Conservation (phyloP, 2,113 vertebrate genomes). For the Micromys minutus region DNA sequence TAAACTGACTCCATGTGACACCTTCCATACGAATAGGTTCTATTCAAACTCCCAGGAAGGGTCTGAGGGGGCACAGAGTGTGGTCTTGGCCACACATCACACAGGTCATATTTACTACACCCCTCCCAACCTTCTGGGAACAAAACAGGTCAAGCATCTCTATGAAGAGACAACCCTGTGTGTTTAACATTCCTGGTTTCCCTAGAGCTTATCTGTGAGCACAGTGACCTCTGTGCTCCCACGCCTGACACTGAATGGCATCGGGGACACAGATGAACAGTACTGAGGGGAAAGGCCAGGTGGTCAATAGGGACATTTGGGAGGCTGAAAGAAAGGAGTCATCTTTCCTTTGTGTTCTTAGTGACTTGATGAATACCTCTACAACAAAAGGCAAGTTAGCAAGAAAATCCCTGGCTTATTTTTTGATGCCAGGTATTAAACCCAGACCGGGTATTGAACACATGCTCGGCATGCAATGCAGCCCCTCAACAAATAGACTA, state of each 20-base stretch:
- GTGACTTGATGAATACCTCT: too few relatives aligned
- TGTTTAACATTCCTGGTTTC: not conserved
- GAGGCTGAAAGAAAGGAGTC: not conserved
- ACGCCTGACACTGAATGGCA: not conserved
- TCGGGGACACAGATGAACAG: not conserved
- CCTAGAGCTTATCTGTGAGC: not conserved
- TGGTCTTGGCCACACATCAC: not conserved
- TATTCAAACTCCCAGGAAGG: not conserved
- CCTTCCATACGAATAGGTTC: not conserved
- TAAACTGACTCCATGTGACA: not conserved
- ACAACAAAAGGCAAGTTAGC: not conserved
- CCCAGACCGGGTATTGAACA: not conserved
- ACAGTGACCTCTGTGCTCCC: not conserved
- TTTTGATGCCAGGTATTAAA: not conserved
- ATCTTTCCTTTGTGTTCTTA: not conserved
- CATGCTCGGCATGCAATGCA: not conserved
- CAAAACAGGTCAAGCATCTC: not conserved
- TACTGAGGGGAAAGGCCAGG: not conserved
- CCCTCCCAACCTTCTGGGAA: not conserved
- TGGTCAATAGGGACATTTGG: not conserved
- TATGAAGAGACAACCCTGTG: not conserved
- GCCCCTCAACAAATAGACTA: not conserved
- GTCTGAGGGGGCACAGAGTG: not conserved
- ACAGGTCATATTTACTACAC: not conserved
- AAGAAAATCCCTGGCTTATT: not conserved